Conservation (phyloP, 2,888 invertebrate genomes). For the Lasioglossum leucozonium region DNA sequence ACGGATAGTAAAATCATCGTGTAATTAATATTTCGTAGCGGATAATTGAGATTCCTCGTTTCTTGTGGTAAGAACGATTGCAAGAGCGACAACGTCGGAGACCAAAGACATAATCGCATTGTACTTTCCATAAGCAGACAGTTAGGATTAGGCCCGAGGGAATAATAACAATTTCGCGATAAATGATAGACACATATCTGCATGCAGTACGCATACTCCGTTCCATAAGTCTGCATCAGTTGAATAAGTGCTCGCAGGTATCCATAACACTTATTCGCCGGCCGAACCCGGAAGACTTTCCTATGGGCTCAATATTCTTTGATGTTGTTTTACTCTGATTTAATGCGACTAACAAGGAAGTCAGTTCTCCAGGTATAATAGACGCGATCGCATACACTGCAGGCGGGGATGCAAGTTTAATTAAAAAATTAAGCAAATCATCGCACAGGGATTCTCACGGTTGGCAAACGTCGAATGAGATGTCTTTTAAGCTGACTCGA, state of each 20-base stretch:
- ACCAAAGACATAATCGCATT: not conserved
- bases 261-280: slow-evolving; percentile 20
- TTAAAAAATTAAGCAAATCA: not conserved
- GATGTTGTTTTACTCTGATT: slow-evolving; percentile 23
- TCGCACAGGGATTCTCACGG: not conserved
- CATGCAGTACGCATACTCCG: not conserved
- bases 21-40: not conserved
- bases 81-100: not conserved
- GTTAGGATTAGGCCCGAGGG: not conserved
- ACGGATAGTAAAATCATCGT: not conserved
- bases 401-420: not conserved
- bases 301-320: slow-evolving; percentile 20
- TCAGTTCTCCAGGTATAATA: slow-evolving; percentile 3
- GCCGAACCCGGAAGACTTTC: slow-evolving; percentile 55
- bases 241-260: slow-evolving; percentile 26
- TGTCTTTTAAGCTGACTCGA: not conserved
- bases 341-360: slow-evolving; percentile 22
- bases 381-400: not conserved
- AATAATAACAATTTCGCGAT: slow-evolving; percentile 2
- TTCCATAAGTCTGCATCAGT: slow-evolving; percentile 1
- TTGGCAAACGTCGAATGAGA: not conserved
- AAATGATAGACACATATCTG: not conserved
- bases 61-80: not conserved
- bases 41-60: not conserved
- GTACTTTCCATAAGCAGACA: not conserved